Evolutionary conservation across 2,113 vertebrate species (phyloP).

Genomic region (Indicator indicator): DNA sequence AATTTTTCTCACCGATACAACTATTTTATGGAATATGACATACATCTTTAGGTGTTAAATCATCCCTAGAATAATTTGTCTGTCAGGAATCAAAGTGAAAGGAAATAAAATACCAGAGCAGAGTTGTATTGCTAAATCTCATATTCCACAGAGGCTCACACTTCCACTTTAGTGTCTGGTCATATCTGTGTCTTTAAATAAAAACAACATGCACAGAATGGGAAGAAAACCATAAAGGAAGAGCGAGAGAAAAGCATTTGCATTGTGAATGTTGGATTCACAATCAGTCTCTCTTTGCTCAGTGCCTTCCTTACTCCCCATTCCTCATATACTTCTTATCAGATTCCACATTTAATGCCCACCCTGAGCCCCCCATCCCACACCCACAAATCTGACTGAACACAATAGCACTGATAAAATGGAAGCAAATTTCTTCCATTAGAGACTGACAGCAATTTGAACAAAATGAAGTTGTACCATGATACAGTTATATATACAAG

Average conservation of each 20-base stretch:
- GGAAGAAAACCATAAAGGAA: neutral
- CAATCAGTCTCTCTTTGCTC: conserved; percentile 76
- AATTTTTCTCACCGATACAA: conserved; percentile 56
- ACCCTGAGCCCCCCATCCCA: conserved; percentile 57
- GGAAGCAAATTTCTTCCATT: conserved; percentile 92
- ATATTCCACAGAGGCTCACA: conserved; percentile 19
- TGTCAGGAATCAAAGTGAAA: conserved; percentile 72
- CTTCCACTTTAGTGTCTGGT: neutral
- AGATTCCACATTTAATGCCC: conserved; percentile 86
- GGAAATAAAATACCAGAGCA: conserved; percentile 73
- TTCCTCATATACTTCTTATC: conserved; percentile 89
- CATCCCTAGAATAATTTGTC: conserved; percentile 71
- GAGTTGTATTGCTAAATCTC: conserved; percentile 54
- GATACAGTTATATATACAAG: conserved; percentile 86
- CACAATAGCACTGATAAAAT: conserved; percentile 91
- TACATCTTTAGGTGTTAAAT: conserved; percentile 71
- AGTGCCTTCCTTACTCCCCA: conserved; percentile 75
- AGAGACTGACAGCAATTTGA: conserved; percentile 93
- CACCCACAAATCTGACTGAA: conserved; percentile 73
- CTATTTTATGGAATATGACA: conserved; percentile 57
- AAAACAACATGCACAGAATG: neutral
- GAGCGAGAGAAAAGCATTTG: conserved; percentile 59
- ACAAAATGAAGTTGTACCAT: conserved; percentile 95
- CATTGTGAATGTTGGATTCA: conserved; percentile 74
- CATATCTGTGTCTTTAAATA: conserved; percentile 29